phyloP scores from a whole-genome alignment of 2,888 invertebrate genomes.

The Spialia ferax region DNA sequence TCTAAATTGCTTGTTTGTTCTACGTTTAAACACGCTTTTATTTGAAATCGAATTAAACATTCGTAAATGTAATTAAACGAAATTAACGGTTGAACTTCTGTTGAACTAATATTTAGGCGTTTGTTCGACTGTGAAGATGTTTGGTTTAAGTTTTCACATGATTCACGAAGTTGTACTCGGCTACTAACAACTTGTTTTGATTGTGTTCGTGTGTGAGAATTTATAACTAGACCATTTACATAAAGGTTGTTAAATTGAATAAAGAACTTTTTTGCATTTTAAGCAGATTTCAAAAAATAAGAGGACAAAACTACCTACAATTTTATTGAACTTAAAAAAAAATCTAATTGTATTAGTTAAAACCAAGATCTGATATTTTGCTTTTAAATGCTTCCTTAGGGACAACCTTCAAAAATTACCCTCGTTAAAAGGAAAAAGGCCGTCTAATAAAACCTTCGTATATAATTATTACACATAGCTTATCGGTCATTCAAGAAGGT shows the following conservation, averaged over 20 bases:
- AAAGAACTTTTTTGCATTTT: background rate
- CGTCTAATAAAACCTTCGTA: constrained; percentile 65
- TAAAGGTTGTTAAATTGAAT: background rate
- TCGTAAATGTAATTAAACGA: constrained; percentile 15
- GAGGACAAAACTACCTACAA: no score
- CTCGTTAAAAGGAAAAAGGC: constrained; percentile 48
- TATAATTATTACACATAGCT: constrained; percentile 63
- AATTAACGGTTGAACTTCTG: constrained; percentile 16
- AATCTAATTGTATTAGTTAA: no score
- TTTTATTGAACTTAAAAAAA: no score
- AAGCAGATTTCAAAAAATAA: no score
- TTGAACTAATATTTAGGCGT: constrained; percentile 18
- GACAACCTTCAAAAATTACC: background rate
- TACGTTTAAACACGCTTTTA: constrained; percentile 48
- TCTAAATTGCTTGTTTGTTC: constrained; percentile 50
- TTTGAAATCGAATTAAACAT: constrained; percentile 40
- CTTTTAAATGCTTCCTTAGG: background rate
- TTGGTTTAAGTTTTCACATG: constrained; percentile 3
- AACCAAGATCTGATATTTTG: background rate
- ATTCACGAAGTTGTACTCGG: background rate
- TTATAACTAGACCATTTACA: no score
- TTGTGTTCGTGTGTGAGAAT: background rate
- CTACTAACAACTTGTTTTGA: background rate
- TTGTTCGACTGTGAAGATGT: constrained; percentile 6
- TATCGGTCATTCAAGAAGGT: constrained; percentile 63